These are phyloP conservation scores for Myripristis murdjan DNA, from an alignment of 2,797 vertebrate species.

Conservation along the genomic window DNA sequence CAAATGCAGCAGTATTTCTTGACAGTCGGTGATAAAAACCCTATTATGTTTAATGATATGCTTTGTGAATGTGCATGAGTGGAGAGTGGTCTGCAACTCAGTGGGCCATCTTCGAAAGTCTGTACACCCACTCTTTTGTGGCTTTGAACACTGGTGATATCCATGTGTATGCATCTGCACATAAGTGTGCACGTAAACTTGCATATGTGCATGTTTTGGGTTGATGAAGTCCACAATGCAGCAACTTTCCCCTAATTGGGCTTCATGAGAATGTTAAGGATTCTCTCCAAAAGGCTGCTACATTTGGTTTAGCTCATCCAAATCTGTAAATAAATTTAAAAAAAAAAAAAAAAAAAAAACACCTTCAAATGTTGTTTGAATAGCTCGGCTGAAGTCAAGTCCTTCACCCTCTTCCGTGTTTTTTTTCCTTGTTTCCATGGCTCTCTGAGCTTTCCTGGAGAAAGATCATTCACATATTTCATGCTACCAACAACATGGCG, in stretches of 20 bases:
- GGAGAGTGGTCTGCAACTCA: slow-evolving; percentile 82
- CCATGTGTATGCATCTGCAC: slow-evolving; percentile 23
- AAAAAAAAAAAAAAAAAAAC: slow-evolving; percentile 44
- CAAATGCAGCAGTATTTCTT: slow-evolving; percentile 88
- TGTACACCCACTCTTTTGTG: slow-evolving; percentile 40
- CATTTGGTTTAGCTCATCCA: slow-evolving; percentile 32
- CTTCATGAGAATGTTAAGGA: slow-evolving; percentile 31
- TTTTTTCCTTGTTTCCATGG: slow-evolving; percentile 30
- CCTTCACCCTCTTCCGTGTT: slow-evolving; percentile 34
- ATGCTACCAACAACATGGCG: slow-evolving; percentile 23
- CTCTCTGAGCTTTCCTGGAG: slow-evolving; percentile 31
- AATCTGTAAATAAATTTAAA: no score
- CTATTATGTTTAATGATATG: slow-evolving; percentile 91
- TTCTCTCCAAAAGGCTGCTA: slow-evolving; percentile 18
- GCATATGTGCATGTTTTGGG: slow-evolving; percentile 36
- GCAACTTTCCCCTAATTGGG: slow-evolving; percentile 37
- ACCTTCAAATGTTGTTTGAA: slow-evolving; percentile 41
- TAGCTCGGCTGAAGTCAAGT: slow-evolving; percentile 39
- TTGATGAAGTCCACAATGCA: slow-evolving; percentile 49
- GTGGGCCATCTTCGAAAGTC: slow-evolving; percentile 72
- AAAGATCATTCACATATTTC: slow-evolving; percentile 52
- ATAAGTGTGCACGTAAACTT: slow-evolving; percentile 26
- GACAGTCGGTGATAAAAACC: slow-evolving; percentile 89
- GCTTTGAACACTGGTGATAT: slow-evolving; percentile 45
- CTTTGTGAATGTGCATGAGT: slow-evolving; percentile 88